These are phyloP conservation scores for Crypturellus undulatus DNA, from an alignment of 2,113 vertebrate species.

Conservation along the genomic window DNA sequence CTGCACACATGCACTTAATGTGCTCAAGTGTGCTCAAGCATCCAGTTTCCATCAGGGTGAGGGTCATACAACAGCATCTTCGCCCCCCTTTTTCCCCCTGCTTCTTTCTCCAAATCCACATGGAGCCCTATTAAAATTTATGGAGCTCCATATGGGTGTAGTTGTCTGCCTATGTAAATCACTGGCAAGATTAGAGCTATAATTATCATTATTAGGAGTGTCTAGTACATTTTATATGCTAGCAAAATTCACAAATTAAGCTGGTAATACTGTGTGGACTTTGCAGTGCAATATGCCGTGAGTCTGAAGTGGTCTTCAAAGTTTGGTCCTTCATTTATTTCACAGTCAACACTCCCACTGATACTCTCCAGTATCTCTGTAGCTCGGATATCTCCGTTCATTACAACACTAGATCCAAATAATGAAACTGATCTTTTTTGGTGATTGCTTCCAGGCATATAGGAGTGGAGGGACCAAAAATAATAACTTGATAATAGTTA, in stretches of 20 bases:
- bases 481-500: conserved; percentile 11
- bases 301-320: not conserved
- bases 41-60: not conserved
- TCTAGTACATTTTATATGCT: conserved; percentile 40
- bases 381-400: not conserved
- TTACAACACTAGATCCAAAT: not conserved
- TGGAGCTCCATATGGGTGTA: conserved; percentile 12
- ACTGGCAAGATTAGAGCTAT: conserved; percentile 16
- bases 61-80: not conserved
- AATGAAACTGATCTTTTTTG: not conserved
- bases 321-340: not conserved
- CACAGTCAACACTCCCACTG: not conserved
- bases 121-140: conserved; percentile 41
- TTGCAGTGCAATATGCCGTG: not conserved
- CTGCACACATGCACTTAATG: rapidly evolving
- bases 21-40: rapidly evolving
- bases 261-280: not conserved
- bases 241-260: conserved; percentile 18
- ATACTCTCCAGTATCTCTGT: not conserved
- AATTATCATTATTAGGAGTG: conserved; percentile 61
- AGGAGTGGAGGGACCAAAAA: conserved; percentile 9
- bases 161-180: conserved; percentile 56
- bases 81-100: not conserved
- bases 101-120: not conserved
- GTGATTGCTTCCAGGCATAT: conserved; percentile 14